Conservation (phyloP, 2,113 vertebrate genomes). For the Oplegnathus fasciatus region DNA sequence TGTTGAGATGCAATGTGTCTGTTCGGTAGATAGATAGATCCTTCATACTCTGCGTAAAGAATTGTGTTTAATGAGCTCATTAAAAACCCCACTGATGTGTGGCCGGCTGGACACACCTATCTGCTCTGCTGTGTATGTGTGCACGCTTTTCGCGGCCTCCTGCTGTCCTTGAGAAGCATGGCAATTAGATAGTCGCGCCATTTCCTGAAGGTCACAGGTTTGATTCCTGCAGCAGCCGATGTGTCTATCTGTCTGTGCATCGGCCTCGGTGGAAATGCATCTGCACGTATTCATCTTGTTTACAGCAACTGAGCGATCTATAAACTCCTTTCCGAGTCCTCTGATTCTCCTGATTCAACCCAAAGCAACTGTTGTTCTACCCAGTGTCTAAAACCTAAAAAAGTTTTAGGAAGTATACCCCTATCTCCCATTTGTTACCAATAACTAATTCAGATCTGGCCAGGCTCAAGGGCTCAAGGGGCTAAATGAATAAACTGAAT, state of each 20-base stretch:
- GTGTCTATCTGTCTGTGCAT: not conserved
- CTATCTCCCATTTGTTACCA: not conserved
- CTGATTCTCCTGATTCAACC: not conserved
- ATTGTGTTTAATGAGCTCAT: slow-evolving; percentile 61
- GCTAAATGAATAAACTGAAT: not conserved
- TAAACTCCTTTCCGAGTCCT: not conserved
- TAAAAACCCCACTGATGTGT: slow-evolving; percentile 35
- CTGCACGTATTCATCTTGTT: not conserved
- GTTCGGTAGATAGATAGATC: not conserved
- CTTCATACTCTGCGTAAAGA: slow-evolving; percentile 37
- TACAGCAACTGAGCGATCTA: not conserved
- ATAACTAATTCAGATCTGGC: slow-evolving; percentile 22
- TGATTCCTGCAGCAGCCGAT: not conserved
- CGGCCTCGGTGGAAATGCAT: not conserved
- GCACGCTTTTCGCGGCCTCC: not conserved
- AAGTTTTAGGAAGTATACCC: not conserved
- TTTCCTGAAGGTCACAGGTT: slow-evolving; percentile 30
- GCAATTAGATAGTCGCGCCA: not conserved
- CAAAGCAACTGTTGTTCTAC: not conserved
- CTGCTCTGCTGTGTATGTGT: slow-evolving; percentile 2
- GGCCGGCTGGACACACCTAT: not conserved
- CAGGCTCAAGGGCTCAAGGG: not conserved
- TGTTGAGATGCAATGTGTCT: not conserved
- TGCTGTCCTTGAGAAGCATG: not conserved
- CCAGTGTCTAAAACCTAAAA: not conserved